A percentile compares a stretch with the other conserved stretches of the same genome.
Conservation (phyloP, 2,888 invertebrate genomes). For the Tinea semifulvella region DNA sequence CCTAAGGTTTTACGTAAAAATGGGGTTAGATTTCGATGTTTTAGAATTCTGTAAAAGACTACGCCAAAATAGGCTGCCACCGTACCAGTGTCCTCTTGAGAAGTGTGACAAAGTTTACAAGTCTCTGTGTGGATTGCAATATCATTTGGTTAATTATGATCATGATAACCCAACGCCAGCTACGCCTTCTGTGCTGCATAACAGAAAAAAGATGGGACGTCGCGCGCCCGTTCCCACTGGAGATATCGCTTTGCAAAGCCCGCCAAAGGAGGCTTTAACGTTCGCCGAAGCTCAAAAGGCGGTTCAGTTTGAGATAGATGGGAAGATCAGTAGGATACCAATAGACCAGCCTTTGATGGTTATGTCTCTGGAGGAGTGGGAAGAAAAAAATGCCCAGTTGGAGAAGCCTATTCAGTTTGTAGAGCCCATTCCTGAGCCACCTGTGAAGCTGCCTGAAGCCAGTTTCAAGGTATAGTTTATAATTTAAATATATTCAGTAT, state of each 20-base stretch:
- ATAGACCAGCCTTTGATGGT: constrained; percentile 74
- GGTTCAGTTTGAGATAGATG: constrained; percentile 88
- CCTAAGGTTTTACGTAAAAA: constrained; percentile 33
- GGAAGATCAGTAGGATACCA: constrained; percentile 73
- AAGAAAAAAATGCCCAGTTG: constrained; percentile 50
- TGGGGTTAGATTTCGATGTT: constrained; percentile 88
- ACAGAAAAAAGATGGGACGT: constrained; percentile 70
- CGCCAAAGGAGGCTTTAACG: constrained; percentile 75
- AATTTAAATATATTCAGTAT: neutral
- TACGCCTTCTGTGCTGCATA: constrained; percentile 68
- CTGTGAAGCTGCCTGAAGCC: constrained; percentile 56
- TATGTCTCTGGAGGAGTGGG: constrained; percentile 74
- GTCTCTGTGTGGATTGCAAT: constrained; percentile 85
- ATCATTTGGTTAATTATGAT: constrained; percentile 86
- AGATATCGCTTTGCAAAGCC: constrained; percentile 57
- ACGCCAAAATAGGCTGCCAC: constrained; percentile 80
- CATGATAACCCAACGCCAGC: constrained; percentile 79
- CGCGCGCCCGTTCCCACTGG: constrained; percentile 69
- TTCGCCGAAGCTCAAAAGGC: constrained; percentile 87
- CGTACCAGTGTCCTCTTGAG: constrained; percentile 86
- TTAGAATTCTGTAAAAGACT: constrained; percentile 86
- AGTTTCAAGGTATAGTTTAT: constrained; percentile 48
- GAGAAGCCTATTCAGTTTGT: constrained; percentile 53
- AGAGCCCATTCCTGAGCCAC: constrained; percentile 50
- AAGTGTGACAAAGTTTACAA: constrained; percentile 88